Evolutionary conservation across 2,797 vertebrate genomes (phyloP), one percentile per base, ranked within the genome.

Genomic region (Hydrophis major): DNA sequence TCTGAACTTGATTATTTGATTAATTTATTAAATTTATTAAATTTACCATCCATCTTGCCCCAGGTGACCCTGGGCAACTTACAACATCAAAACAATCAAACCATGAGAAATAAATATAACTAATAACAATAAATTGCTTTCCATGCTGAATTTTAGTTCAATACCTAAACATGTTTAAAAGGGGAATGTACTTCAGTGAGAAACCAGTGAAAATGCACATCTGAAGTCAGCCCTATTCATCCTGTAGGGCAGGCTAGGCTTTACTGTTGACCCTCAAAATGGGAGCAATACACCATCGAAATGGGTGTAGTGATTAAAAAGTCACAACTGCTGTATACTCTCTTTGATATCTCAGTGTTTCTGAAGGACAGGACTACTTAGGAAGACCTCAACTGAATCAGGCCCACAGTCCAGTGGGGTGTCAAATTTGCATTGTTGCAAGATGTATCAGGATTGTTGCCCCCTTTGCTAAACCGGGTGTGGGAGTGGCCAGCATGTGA

Each of bases 141-240:
- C 47, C 20, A 6, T 32, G 60, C 47, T 90, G 59, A 90, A 92
- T n/a, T 86, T 90, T 86, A 90, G 42, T 92, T 4, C 56, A 78
- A 57, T 66, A 28, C 66, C 22, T 78, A 88, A 88, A 61, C n/a
- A 69, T 42, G 25, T 37, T 88, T 93, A 20, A 12, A 28, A 8
- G 27, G 56, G 47, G 78, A 78, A 60, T 27, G 6, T 2, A 22
- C 50, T 88, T 90, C 56, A 83, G 2, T 28, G 4, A 28, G 20
- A 88, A n/a, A 1, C 47, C 20, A 14, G 59, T 56, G 32, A 87
- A 27, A 6, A 32, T 12, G 13, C n/a, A 32, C 66, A 32, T 69
- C 66, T 32, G 13, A 69, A 14, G 1, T 69, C 66, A 69, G n/a
- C n/a, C 66, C 66, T n/a, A 69, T 69, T 69, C n/a, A 32, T 69